Percentiles rank a stretch among this genome's conserved stretches.
Evolutionary conservation across 2,888 invertebrate genomes (phyloP).

Genomic region (Nymphalis polychloros): DNA sequence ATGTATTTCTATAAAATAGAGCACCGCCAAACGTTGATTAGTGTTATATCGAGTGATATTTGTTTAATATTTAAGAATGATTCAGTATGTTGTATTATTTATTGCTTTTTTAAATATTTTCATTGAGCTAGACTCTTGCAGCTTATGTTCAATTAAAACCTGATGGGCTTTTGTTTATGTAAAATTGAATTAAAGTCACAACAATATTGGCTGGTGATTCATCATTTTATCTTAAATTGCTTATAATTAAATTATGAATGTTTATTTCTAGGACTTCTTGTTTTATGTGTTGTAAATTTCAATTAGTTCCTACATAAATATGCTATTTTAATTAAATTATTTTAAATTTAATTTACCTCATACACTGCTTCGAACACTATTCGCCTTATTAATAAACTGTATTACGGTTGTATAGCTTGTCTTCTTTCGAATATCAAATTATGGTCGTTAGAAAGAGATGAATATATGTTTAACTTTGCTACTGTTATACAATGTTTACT

Average conservation of each 20-base stretch:
- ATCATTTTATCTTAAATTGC: not conserved
- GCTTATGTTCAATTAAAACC: not conserved
- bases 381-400: no score
- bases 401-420: no score
- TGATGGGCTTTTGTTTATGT: no score
- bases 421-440: no score
- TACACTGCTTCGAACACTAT: slow-evolving; percentile 13
- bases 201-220: no score
- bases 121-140: no score
- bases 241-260: not conserved
- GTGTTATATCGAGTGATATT: not conserved
- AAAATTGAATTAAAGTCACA: no score
- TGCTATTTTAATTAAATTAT: slow-evolving; percentile 10
- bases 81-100: not conserved
- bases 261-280: not conserved
- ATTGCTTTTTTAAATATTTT: no score
- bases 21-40: not conserved
- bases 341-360: slow-evolving; percentile 18
- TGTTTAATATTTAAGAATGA: not conserved
- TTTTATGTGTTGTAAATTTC: slow-evolving; percentile 1
- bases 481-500: no score
- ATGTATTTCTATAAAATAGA: not conserved
- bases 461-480: no score
- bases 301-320: slow-evolving; percentile 19
- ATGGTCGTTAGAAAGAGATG: no score